phyloP scores from a whole-genome alignment of 2,888 invertebrate species.

The Acanthoscelides obtectus region DNA sequence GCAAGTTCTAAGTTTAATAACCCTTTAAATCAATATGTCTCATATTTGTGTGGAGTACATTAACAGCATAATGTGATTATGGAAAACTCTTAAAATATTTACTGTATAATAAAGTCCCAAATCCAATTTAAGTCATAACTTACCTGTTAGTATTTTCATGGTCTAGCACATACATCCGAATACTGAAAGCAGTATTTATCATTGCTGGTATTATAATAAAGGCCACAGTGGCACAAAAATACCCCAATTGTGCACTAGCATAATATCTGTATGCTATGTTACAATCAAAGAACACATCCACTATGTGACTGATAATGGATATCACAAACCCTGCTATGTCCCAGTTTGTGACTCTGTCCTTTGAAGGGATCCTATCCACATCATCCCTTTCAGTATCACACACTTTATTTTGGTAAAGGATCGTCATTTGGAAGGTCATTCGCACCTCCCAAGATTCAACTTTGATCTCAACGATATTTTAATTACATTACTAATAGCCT shows the following conservation, averaged over 20 bases:
- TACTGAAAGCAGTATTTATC: slow-evolving; percentile 69
- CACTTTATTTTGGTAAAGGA: slow-evolving; percentile 37
- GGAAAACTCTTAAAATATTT: no score
- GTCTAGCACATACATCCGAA: slow-evolving; percentile 64
- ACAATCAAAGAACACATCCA: slow-evolving; percentile 65
- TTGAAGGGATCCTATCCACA: slow-evolving; percentile 57
- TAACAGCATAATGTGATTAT: no score
- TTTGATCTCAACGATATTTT: neutral
- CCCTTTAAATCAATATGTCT: no score
- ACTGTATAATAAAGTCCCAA: neutral
- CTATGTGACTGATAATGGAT: slow-evolving; percentile 64
- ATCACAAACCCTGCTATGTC: slow-evolving; percentile 62
- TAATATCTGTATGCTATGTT: slow-evolving; percentile 64
- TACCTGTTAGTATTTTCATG: slow-evolving; percentile 49
- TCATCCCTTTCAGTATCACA: slow-evolving; percentile 51
- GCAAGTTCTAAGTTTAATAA: no score
- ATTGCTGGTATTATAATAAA: slow-evolving; percentile 72
- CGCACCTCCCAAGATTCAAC: neutral
- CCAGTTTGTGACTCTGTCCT: slow-evolving; percentile 54
- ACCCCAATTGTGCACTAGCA: slow-evolving; percentile 51
- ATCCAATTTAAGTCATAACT: no score
- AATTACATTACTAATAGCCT: neutral
- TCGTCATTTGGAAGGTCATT: slow-evolving; percentile 28
- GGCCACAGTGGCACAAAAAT: slow-evolving; percentile 64
- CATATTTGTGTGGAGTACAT: no score